phyloP scores from a whole-genome alignment of 2,113 vertebrate species.

The Dinomys branickii region DNA sequence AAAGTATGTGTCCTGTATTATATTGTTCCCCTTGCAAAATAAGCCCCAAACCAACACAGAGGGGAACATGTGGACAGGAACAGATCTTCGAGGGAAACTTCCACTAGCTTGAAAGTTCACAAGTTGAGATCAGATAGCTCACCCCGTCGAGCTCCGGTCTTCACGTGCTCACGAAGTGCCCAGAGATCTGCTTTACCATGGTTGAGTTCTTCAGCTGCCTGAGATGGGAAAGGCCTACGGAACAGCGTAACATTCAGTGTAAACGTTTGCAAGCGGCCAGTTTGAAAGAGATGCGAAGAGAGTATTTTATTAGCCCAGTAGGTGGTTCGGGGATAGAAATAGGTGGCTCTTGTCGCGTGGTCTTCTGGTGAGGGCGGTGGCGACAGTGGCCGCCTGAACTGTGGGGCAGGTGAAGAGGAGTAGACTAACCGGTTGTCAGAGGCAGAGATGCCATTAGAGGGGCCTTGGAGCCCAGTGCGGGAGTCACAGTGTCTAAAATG shows the following conservation, averaged over 20 bases:
- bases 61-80: not conserved
- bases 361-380: too few species aligned
- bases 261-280: not conserved
- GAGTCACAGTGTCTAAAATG: not conserved
- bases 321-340: not conserved
- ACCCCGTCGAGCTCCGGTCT: not conserved
- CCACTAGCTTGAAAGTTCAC: not conserved
- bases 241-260: not conserved
- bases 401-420: rapidly evolving
- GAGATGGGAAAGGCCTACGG: not conserved
- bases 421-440: rapidly evolving
- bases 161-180: not conserved
- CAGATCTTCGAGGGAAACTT: not conserved
- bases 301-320: not conserved
- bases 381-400: not conserved
- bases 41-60: too few species aligned
- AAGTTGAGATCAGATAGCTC: too few species aligned
- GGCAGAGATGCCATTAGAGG: not conserved
- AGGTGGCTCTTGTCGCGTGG: not conserved
- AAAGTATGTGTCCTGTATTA: too few species aligned
- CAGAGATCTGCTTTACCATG: not conserved
- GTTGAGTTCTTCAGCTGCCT: not conserved
- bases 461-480: rapidly evolving
- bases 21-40: too few species aligned
- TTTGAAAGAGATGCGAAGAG: not conserved